Conservation (phyloP, 2,797 vertebrate genomes). For the Euphonia xanthogaster region DNA sequence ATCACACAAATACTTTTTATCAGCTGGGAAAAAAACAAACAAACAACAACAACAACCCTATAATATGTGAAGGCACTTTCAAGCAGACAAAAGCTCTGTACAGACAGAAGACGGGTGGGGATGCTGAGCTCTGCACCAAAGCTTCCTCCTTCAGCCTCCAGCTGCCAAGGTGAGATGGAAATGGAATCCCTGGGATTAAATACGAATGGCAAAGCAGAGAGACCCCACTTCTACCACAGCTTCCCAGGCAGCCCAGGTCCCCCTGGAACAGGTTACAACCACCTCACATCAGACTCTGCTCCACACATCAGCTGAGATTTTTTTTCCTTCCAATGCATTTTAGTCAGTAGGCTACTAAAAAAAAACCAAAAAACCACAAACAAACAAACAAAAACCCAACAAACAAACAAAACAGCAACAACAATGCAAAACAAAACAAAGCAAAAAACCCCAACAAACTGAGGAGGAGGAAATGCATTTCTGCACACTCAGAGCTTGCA, state of each 20-base stretch:
- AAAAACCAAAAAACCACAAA: neutral
- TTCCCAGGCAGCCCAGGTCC: neutral
- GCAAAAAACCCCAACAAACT: neutral
- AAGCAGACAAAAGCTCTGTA: neutral
- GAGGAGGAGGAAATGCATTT: neutral
- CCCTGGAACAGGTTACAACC: fast-evolving
- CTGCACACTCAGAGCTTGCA: neutral
- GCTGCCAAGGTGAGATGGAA: neutral
- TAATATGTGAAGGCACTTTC: fast-evolving
- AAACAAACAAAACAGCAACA: neutral
- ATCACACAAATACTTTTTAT: neutral
- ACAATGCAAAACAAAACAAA: fast-evolving
- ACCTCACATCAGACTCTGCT: neutral
- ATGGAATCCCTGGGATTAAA: neutral
- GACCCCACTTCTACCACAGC: fast-evolving
- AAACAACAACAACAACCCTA: too few species aligned
- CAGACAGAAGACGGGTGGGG: fast-evolving
- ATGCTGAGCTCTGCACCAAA: fast-evolving
- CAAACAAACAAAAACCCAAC: fast-evolving
- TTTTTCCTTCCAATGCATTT: fast-evolving
- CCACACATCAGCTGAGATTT: neutral
- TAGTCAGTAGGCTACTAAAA: neutral
- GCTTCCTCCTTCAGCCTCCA: fast-evolving
- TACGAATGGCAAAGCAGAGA: neutral
- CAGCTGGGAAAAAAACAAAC: neutral